Conservation (phyloP, 2,888 invertebrate genomes). For the Lithophane semibrunnea region DNA sequence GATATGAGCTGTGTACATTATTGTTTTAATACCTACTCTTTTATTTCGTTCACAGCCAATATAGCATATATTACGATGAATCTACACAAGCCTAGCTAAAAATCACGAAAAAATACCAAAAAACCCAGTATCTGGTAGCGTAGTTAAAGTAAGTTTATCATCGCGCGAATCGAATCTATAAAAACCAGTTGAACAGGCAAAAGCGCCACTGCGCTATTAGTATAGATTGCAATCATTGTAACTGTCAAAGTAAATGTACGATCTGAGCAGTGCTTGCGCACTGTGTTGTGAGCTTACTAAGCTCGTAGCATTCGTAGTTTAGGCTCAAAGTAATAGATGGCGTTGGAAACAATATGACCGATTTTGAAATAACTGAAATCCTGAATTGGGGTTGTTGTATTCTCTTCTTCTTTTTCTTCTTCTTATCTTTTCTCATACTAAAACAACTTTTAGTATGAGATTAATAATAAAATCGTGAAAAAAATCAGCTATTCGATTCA, state of each 20-base stretch:
- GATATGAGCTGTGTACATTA: no score
- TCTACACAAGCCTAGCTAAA: not conserved
- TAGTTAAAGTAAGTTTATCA: not conserved
- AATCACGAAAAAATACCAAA: not conserved
- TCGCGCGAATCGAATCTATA: not conserved
- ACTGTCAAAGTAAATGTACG: constrained; percentile 4
- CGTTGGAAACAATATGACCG: constrained; percentile 11
- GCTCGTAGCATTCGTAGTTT: constrained; percentile 31
- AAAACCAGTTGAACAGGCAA: no score
- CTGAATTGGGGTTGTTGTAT: no score
- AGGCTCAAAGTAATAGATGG: constrained; percentile 37
- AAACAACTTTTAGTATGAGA: not conserved
- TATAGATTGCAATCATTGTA: not conserved
- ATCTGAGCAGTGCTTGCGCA: constrained; percentile 5
- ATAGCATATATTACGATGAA: not conserved
- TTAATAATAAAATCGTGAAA: not conserved
- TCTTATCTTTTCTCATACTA: no score
- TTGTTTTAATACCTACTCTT: not conserved
- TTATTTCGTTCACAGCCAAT: not conserved
- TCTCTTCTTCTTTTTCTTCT: no score
- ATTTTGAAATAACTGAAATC: not conserved
- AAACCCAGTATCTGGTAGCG: not conserved
- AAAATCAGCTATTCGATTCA: not conserved
- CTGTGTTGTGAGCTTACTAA: constrained; percentile 9
- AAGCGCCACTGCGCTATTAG: constrained; percentile 14